Conservation (phyloP, 35 echinoderm and acorn worm genomes). For the Chiridota heheva region DNA sequence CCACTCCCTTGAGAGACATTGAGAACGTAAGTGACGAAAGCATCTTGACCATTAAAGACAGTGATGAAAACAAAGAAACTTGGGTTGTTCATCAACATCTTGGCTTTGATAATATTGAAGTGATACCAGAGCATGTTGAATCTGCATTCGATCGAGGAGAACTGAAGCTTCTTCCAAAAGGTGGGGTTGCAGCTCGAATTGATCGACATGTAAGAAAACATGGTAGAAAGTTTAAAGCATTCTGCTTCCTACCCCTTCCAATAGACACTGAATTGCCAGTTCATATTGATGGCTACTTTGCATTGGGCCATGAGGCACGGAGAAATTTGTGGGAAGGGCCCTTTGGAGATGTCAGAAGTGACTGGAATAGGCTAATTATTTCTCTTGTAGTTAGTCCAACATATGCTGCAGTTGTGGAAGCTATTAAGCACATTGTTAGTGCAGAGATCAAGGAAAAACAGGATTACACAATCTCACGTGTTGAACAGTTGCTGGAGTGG, state of each 20-base stretch:
- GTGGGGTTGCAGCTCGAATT: constrained; percentile 24
- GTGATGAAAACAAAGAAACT: constrained; percentile 8
- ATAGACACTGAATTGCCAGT: constrained; percentile 69
- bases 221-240: constrained; percentile 30
- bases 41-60: background rate
- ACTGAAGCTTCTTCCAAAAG: constrained; percentile 34
- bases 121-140: background rate
- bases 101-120: constrained; percentile 7
- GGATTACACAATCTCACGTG: background rate
- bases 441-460: background rate
- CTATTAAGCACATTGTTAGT: background rate
- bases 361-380: constrained; percentile 64
- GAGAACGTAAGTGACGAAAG: background rate
- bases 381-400: constrained; percentile 37
- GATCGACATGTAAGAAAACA: background rate
- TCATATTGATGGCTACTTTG: constrained; percentile 85
- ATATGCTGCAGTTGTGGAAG: constrained; percentile 24
- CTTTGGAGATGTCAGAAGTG: constrained; percentile 16
- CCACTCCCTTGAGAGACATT: constrained; percentile 11
- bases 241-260: constrained; percentile 77
- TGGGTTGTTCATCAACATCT: constrained; percentile 28
- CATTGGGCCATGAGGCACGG: constrained; percentile 56
- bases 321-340: constrained; percentile 64
- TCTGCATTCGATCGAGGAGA: background rate
- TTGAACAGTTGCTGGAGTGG: background rate